Base-by-base conservation (phyloP, 2,113 vertebrate species). In the Crypturellus undulatus region DNA sequence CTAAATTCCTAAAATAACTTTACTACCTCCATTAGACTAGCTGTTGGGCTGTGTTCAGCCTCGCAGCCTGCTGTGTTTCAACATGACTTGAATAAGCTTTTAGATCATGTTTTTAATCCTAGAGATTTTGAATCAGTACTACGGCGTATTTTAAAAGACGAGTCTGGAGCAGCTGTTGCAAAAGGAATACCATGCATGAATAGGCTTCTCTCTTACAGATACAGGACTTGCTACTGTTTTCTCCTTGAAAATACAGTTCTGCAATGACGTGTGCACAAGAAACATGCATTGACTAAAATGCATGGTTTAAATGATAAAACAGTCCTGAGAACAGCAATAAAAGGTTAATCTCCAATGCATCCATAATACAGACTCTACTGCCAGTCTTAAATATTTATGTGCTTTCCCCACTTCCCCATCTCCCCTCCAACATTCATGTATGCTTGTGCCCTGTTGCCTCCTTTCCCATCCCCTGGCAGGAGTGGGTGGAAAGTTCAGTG, bases 91-190 rank as follows among this genome's bases (percentile, higher is more conserved):
- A 88, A 84, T 90, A 75, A 87, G 32, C 43, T 92, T 94, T 96
- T 75, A 87, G 64, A 67, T 84, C 43, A 60, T 43, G 42, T 9
- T 75, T 96, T 94, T 94, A 94, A 94, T 96, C 90, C 80, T 73
- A 72, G 42, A 93, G 83, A 92, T 91, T 92, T 73, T 89, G 86
- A 96, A 87, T 51, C 68, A 94, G 36, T 79, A 92, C 68, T 65
- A 64, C 32, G 3, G 30, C 76, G 18, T 83, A 78, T 69, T 92
- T 89, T 93, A 84, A 91, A 95, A 84, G 67, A 68, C 20, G 58
- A n/a, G 17, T 76, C 84, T 59, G 83, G 92, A 90, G 63, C 80
- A 95, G 91, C 92, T 95, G 89, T 93, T 94, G 81, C 94, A 93
- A 96, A 90, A 73, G 73, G 79, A 87, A 93, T 84, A 64, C 77